phyloP scores from a whole-genome alignment of 2,113 vertebrate species.

The Hippocampus guttulatus region DNA sequence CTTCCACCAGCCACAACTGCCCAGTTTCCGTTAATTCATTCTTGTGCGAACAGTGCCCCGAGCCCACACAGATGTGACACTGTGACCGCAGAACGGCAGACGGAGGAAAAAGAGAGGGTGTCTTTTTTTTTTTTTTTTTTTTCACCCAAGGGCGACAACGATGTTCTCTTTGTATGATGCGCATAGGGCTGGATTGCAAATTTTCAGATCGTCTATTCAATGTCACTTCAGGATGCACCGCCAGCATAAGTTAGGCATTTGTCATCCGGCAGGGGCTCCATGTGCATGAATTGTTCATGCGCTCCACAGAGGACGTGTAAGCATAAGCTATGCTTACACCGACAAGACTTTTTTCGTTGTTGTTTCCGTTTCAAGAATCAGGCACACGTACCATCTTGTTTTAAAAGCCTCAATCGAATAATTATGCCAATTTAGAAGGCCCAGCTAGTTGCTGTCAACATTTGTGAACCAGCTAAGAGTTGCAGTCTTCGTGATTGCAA shows the following conservation, averaged over 20 bases:
- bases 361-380: not conserved
- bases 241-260: slow-evolving; percentile 33
- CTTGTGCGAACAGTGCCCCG: not conserved
- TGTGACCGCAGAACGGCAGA: slow-evolving; percentile 22
- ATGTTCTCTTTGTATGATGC: slow-evolving; percentile 49
- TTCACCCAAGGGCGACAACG: slow-evolving; percentile 13
- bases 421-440: not conserved
- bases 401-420: not conserved
- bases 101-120: not conserved
- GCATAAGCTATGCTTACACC: slow-evolving; percentile 37
- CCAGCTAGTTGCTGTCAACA: not conserved
- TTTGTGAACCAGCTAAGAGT: not conserved
- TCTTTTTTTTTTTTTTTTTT: not conserved
- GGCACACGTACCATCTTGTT: not conserved
- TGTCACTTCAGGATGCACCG: slow-evolving; percentile 50
- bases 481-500: not conserved
- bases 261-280: slow-evolving; percentile 38
- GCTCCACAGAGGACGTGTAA: slow-evolving; percentile 50
- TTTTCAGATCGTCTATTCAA: slow-evolving; percentile 45
- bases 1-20: not conserved
- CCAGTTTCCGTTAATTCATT: not conserved
- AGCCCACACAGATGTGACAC: slow-evolving; percentile 41
- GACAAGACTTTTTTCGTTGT: slow-evolving; percentile 7
- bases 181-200: slow-evolving; percentile 48
- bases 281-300: slow-evolving; percentile 54